Conservation (phyloP, 1,140 invertebrate species). For the Theocolax elegans region DNA sequence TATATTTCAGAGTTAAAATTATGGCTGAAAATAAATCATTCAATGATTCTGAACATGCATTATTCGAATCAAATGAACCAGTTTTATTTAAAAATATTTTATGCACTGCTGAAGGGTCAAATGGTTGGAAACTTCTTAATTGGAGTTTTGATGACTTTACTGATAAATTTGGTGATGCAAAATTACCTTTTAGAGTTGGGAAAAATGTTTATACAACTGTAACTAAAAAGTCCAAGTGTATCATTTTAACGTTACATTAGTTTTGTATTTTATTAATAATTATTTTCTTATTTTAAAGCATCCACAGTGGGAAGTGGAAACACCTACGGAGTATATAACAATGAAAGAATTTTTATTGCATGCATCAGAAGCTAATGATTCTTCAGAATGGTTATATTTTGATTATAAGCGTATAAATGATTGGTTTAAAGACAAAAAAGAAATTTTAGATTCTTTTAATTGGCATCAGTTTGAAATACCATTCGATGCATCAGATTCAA, state of each 20-base stretch:
- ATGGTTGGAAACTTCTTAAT: conserved; percentile 60
- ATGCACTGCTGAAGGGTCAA: conserved; percentile 43
- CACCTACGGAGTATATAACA: conserved; percentile 68
- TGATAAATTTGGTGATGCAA: conserved; percentile 56
- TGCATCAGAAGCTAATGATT: conserved; percentile 54
- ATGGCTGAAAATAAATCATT: conserved; percentile 33
- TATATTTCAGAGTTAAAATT: not conserved
- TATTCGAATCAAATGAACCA: conserved; percentile 55
- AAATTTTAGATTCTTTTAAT: conserved; percentile 74
- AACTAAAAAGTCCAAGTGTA: conserved; percentile 39
- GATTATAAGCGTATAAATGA: conserved; percentile 86
- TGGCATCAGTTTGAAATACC: conserved; percentile 85
- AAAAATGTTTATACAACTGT: conserved; percentile 60
- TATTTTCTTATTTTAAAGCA: conserved; percentile 59
- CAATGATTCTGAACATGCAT: conserved; percentile 46
- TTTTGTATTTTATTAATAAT: too few species aligned
- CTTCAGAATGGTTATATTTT: conserved; percentile 79
- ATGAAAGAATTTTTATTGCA: conserved; percentile 74
- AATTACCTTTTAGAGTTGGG: conserved; percentile 66
- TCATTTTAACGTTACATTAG: too few species aligned
- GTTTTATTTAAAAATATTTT: conserved; percentile 60
- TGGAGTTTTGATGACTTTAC: conserved; percentile 65
- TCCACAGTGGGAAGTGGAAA: conserved; percentile 82
- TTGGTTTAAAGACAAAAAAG: conserved; percentile 72
- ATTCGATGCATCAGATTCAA: conserved; percentile 76